A percentile compares a stretch with the other conserved stretches of the same genome.
Evolutionary conservation across 2,113 vertebrate species (phyloP).

Genomic region (Xenopus laevis): DNA sequence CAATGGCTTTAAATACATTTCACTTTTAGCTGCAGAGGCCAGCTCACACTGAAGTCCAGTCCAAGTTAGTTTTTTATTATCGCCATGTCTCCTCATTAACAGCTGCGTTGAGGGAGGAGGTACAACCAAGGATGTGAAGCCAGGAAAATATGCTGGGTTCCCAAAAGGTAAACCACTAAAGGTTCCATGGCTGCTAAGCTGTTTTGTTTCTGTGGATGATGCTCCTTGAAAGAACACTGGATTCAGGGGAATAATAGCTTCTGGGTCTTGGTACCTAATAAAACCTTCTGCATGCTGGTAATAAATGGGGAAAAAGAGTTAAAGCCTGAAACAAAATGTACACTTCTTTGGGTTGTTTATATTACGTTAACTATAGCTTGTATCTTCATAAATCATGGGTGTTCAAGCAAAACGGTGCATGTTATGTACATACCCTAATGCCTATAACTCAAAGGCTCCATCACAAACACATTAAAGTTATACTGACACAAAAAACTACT

Average conservation of each 20-base stretch:
- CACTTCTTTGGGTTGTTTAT: too few relatives aligned
- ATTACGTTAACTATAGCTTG: too few relatives aligned
- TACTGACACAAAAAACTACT: too few relatives aligned
- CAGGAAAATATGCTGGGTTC: conserved; percentile 4
- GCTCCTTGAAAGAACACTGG: conserved; percentile 49
- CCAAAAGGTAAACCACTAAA: neutral
- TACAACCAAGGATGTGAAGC: conserved; percentile 6
- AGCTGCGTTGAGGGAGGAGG: conserved; percentile 5
- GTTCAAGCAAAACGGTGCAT: too few relatives aligned
- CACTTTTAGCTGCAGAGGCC: accelerated
- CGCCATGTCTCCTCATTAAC: neutral
- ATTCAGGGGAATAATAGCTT: conserved; percentile 23
- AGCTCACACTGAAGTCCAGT: neutral
- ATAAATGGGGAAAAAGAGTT: conserved; percentile 47
- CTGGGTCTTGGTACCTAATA: conserved; percentile 16
- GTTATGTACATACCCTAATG: too few relatives aligned
- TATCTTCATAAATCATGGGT: too few relatives aligned
- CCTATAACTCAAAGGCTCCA: too few relatives aligned
- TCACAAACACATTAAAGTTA: too few relatives aligned
- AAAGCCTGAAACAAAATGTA: neutral
- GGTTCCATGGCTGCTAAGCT: neutral
- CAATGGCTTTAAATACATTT: conserved; percentile 26
- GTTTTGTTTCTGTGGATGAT: neutral
- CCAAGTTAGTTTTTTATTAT: conserved; percentile 38
- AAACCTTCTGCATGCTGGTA: conserved; percentile 42